Evolutionary conservation across 2,888 invertebrate species (phyloP), one percentile per base, ranked within the genome.

Genomic region (Meiosimyza platycephala): DNA sequence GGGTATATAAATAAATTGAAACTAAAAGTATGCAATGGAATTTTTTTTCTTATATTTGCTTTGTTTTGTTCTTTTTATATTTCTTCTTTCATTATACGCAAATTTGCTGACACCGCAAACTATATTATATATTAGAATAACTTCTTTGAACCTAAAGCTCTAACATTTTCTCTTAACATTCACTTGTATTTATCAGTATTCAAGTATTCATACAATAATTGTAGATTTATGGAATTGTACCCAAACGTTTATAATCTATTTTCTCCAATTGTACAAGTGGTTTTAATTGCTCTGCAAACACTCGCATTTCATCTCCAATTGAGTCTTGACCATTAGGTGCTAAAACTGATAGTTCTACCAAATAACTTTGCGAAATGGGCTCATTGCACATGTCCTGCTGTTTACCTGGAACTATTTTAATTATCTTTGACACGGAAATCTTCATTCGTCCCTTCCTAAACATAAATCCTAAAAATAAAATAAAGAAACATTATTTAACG

Each of bases 361-460:
- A 90, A 87, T 97, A 96, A 82, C 97, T 97, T 83, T 94, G 94
- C 1, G 96, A 95, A 80, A 98, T 93, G 0, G 96, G 92, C 84
- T 98, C 97, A 70, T 84, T 84, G 55, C 92, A 89, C 79, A 90
- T 90, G 77, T 93, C 93, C 51, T 90, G 89, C 40, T 90, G 89
- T 83, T 93, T 93, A 52, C 92, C 92, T 71, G 93, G 93, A 57
- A 90, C 90, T 86, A 94, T 92, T 90, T 96, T 96, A 82, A 94
- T 96, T 73, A 98, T 93, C 87, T 98, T 98, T 0, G 97, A 95
- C 0, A 98, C 97, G 1, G 96, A 97, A 22, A 98, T 94, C 88
- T 98, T 98, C 96, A 98, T 97, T 74, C 97, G 90, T 0, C 98
- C 98, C 88, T 98, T 98, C 73, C 97, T 91, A 83, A 98, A 98